Percentiles rank a stretch among this genome's conserved stretches.
Conservation (phyloP, 2,888 invertebrate genomes). For the Petrolisthes manimaculis region DNA sequence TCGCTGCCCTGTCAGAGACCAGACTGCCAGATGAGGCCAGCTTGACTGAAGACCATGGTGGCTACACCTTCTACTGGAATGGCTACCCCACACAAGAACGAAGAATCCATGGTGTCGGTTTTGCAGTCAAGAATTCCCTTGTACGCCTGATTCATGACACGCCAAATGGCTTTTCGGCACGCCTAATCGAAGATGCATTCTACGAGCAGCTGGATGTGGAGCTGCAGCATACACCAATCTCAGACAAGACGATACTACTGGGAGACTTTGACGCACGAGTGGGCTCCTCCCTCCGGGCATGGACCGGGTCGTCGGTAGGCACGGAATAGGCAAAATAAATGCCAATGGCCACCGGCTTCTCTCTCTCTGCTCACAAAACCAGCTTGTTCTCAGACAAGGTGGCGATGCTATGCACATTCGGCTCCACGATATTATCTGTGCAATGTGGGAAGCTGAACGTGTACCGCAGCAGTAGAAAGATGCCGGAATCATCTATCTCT, state of each 20-base stretch:
- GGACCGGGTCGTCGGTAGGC: no score
- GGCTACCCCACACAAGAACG: no score
- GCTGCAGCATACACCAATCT: no score
- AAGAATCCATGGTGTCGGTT: no score
- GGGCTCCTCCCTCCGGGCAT: no score
- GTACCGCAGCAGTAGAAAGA: neutral
- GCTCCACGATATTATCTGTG: neutral
- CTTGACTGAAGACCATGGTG: no score
- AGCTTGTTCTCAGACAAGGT: neutral
- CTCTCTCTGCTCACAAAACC: neutral
- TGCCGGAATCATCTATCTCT: neutral
- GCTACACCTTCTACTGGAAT: no score
- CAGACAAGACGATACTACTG: no score
- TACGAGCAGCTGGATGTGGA: no score
- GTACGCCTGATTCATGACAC: neutral
- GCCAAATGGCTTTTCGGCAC: neutral
- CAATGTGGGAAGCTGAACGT: neutral
- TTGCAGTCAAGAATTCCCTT: neutral
- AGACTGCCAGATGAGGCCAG: no score
- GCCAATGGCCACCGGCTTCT: neutral
- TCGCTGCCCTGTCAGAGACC: no score
- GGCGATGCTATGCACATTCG: neutral
- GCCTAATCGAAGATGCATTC: neutral
- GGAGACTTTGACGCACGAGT: no score
- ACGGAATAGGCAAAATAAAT: neutral